phyloP scores from a whole-genome alignment of 35 echinoderm and acorn worm species.

The Ophiothrix spiculata region DNA sequence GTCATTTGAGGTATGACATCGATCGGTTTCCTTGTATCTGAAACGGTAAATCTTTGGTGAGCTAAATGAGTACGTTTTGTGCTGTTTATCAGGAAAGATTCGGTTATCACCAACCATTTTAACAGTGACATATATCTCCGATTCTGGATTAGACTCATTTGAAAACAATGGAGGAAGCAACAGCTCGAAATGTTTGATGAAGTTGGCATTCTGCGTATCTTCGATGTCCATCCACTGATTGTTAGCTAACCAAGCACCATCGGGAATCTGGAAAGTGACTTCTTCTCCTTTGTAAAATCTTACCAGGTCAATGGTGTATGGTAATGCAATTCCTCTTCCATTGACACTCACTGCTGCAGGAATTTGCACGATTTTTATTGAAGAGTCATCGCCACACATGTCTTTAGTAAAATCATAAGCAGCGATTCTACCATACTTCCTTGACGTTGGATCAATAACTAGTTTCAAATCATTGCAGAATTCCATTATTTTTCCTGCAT shows the following conservation, averaged over 20 bases:
- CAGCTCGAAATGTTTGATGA: not conserved
- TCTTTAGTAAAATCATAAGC: not conserved
- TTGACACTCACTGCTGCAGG: not conserved
- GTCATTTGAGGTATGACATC: not conserved
- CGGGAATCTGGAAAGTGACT: not conserved
- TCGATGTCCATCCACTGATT: not conserved
- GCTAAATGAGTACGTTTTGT: not conserved
- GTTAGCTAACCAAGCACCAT: not conserved
- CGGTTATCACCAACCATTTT: not conserved
- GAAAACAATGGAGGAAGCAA: not conserved
- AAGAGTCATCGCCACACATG: not conserved
- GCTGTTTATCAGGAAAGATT: not conserved
- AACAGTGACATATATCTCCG: not conserved
- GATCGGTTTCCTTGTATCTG: not conserved
- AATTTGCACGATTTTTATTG: not conserved
- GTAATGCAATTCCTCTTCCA: not conserved
- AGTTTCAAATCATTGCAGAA: not conserved
- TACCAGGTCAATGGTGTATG: not conserved
- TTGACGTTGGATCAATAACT: not conserved
- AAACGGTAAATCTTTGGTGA: not conserved
- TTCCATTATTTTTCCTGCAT: not conserved
- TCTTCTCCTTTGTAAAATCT: not conserved
- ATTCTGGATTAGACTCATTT: not conserved
- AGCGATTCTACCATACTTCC: not conserved
- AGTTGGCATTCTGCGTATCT: not conserved